Conservation (phyloP, 2,888 invertebrate species). For the Ommatoiulus sabulosus region DNA sequence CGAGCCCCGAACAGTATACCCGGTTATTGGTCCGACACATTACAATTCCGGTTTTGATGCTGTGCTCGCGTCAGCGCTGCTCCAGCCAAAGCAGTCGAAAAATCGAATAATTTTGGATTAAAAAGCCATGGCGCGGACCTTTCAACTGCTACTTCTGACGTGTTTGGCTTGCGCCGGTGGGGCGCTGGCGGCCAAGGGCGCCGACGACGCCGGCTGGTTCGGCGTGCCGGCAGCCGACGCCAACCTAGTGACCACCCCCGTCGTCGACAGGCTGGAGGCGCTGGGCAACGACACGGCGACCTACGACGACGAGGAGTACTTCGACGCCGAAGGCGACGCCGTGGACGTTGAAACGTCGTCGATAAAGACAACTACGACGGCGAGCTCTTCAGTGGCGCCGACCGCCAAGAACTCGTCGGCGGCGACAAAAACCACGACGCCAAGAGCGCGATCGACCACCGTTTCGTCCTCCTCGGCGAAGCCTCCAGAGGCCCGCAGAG, state of each 20-base stretch:
- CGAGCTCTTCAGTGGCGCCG: neutral
- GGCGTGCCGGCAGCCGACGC: neutral
- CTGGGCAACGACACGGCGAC: neutral
- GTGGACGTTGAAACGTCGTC: neutral
- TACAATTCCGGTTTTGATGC: neutral
- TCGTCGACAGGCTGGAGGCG: neutral
- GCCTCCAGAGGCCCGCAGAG: neutral
- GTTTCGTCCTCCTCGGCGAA: neutral
- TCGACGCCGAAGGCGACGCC: neutral
- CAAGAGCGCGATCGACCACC: neutral
- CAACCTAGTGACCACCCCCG: constrained; percentile 8
- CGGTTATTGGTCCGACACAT: too few relatives aligned
- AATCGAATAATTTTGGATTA: neutral
- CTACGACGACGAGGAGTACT: constrained; percentile 23
- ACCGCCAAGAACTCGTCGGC: neutral
- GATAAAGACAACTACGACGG: neutral
- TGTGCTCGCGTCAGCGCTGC: neutral
- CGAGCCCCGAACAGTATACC: neutral
- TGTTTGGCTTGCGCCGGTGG: neutral
- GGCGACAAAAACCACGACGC: neutral
- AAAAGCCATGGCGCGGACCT: neutral
- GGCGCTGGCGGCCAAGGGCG: neutral
- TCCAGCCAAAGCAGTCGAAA: neutral
- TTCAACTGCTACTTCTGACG: neutral
- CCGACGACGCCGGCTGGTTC: constrained; percentile 36